Conservation (phyloP, 1,140 invertebrate species). For the Bombus soroeensis region DNA sequence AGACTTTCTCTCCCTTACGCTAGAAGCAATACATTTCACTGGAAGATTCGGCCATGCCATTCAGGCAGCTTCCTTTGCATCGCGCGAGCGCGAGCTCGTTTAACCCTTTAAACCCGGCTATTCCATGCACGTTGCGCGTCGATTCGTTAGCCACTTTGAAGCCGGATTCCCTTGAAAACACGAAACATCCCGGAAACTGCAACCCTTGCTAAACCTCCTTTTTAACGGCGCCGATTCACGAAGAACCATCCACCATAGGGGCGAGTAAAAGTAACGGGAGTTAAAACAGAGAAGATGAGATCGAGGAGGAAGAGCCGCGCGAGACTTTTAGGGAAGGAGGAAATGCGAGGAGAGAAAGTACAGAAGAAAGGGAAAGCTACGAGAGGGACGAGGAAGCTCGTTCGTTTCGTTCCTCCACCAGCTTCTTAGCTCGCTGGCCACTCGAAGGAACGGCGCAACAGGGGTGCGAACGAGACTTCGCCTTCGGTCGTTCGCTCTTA, state of each 20-base stretch:
- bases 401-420: too few species aligned
- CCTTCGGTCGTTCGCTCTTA: background rate
- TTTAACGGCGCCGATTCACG: conserved; percentile 16
- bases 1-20: background rate
- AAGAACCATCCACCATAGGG: background rate
- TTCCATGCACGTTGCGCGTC: background rate
- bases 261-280: background rate
- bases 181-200: background rate
- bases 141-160: background rate
- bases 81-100: background rate
- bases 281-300: background rate
- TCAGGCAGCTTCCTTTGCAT: background rate
- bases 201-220: background rate
- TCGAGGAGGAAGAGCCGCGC: background rate
- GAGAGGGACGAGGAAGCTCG: background rate
- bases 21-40: background rate
- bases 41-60: background rate
- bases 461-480: background rate
- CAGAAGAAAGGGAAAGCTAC: background rate
- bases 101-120: background rate
- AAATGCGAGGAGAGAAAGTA: background rate
- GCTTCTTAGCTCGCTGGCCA: background rate
- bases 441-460: background rate
- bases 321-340: background rate
- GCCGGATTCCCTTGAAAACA: background rate